Evolutionary conservation across 2,888 invertebrate genomes (phyloP).

Genomic region (Lumbricus terrestris): DNA sequence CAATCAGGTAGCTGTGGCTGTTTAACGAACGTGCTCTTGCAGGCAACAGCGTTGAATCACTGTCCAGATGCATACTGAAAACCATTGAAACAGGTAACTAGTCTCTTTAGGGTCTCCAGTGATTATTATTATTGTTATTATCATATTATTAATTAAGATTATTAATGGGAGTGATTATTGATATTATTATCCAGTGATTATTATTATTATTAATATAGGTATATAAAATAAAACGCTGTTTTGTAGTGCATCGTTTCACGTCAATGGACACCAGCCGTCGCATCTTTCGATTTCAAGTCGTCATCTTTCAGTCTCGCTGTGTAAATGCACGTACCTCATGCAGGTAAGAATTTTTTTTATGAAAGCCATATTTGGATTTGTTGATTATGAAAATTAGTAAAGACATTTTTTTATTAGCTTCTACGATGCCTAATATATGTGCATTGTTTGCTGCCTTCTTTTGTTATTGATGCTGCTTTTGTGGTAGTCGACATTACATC

Average conservation of each 20-base stretch:
- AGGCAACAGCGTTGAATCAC: no score
- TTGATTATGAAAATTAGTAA: background rate
- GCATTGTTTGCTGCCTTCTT: no score
- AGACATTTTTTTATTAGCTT: background rate
- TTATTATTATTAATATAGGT: background rate
- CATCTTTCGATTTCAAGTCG: background rate
- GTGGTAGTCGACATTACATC: no score
- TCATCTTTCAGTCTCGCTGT: background rate
- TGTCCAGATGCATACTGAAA: no score
- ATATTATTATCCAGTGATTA: background rate
- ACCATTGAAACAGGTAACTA: no score
- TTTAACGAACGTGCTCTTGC: no score
- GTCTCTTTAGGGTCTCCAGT: no score
- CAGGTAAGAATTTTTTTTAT: background rate
- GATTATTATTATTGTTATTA: no score
- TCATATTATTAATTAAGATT: no score
- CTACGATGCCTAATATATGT: background rate
- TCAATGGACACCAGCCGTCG: background rate
- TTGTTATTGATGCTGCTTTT: no score
- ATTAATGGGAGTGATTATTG: no score
- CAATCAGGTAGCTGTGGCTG: no score
- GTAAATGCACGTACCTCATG: conserved; percentile 11
- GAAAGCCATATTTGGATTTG: background rate
- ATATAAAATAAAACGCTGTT: background rate
- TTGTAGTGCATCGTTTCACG: background rate